Conservation (phyloP, 1,140 invertebrate species). For the Drosophila ficusphila region DNA sequence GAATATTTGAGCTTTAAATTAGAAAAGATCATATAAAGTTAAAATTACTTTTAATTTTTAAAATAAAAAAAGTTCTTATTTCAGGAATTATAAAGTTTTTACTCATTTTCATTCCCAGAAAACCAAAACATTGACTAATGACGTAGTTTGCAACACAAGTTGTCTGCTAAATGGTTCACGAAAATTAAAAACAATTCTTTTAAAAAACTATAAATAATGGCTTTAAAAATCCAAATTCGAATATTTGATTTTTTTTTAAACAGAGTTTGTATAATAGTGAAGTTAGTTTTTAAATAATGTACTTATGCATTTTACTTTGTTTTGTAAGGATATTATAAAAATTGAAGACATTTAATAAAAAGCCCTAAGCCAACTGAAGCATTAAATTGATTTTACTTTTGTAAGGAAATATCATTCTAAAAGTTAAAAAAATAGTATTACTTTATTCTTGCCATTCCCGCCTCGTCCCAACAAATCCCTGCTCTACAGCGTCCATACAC, state of each 20-base stretch:
- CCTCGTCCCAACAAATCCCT: no score
- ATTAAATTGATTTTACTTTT: no score
- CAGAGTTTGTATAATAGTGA: conserved; percentile 50
- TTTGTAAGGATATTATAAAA: conserved; percentile 63
- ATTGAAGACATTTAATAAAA: conserved; percentile 67
- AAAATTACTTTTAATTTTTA: no score
- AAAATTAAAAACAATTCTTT: neutral
- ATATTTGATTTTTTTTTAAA: conserved; percentile 13
- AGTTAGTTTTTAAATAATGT: conserved; percentile 49
- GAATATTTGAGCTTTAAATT: no score
- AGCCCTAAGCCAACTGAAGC: conserved; percentile 53
- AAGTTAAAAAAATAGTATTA: no score
- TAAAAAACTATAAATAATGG: neutral
- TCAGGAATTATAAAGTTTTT: conserved; percentile 1
- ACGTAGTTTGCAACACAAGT: no score
- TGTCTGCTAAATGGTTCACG: no score
- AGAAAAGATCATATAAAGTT: no score
- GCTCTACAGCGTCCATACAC: no score
- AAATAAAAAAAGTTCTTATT: no score
- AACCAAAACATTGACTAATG: neutral
- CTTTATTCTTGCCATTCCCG: no score
- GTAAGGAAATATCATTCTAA: no score
- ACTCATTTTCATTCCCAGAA: neutral
- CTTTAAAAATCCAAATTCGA: neutral
- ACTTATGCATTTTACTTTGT: conserved; percentile 67